Conservation (phyloP, 2,888 invertebrate genomes). For the Meteorus colon region DNA sequence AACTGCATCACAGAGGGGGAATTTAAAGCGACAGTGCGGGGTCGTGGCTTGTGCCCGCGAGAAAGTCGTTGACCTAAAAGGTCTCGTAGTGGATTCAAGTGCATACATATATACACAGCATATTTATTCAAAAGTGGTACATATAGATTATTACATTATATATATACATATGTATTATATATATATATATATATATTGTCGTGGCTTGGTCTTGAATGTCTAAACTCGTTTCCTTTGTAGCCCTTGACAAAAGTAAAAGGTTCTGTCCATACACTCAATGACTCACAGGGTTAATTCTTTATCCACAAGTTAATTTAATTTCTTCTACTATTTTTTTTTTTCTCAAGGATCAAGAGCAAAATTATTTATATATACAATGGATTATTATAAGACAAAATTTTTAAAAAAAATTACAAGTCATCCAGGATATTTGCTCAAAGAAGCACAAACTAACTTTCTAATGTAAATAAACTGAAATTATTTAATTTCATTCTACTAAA, state of each 20-base stretch:
- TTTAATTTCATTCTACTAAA: not conserved
- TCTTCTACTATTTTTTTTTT: not conserved
- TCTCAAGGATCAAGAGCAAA: not conserved
- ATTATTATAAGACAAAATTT: not conserved
- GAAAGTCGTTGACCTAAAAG: conserved; percentile 35
- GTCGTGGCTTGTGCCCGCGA: conserved; percentile 15
- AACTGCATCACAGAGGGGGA: conserved; percentile 11
- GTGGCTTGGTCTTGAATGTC: conserved; percentile 43
- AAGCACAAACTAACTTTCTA: conserved; percentile 34
- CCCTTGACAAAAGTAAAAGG: conserved; percentile 11
- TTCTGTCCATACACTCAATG: not conserved
- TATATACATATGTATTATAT: too few species aligned
- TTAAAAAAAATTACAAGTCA: conserved; percentile 23
- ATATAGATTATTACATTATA: not conserved
- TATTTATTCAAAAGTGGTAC: not conserved
- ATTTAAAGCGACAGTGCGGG: not conserved
- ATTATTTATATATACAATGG: not conserved
- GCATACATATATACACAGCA: conserved; percentile 31
- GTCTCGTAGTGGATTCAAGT: conserved; percentile 43
- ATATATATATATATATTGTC: not conserved
- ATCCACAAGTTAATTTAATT: not conserved
- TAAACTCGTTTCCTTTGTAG: conserved; percentile 42
- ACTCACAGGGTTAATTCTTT: not conserved
- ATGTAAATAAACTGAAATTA: conserved; percentile 23
- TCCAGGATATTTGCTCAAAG: conserved; percentile 26